A percentile compares a stretch with the other conserved stretches of the same genome.
These are phyloP conservation scores for Mareca penelope DNA, from an alignment of 2,797 vertebrate genomes.

Conservation along the genomic window DNA sequence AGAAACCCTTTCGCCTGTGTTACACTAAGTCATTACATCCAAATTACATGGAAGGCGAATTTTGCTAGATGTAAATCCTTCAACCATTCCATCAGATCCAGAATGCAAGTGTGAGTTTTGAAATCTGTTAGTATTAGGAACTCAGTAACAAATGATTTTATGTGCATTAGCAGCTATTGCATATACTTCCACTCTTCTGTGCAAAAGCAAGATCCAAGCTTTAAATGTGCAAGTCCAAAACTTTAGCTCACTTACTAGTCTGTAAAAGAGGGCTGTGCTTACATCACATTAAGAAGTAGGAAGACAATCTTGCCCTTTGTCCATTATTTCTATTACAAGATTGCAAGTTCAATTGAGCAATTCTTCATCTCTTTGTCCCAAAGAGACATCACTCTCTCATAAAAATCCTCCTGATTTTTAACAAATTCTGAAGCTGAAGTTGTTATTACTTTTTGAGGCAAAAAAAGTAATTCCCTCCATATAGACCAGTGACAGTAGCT, in stretches of 20 bases:
- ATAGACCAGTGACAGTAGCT: background rate
- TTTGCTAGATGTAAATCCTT: conserved; percentile 5
- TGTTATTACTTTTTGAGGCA: background rate
- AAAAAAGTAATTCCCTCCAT: background rate
- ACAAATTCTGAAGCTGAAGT: background rate
- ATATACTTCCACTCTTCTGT: background rate
- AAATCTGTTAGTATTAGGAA: conserved; percentile 9
- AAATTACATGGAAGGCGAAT: conserved; percentile 39
- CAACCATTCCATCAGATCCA: background rate
- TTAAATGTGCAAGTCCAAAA: background rate
- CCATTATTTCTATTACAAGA: background rate
- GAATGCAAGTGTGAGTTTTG: conserved; percentile 1
- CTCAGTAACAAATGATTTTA: background rate
- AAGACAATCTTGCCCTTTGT: background rate
- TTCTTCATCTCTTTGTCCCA: background rate
- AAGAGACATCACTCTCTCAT: background rate
- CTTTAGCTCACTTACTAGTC: background rate
- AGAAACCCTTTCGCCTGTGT: conserved; percentile 16
- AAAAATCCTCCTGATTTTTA: background rate
- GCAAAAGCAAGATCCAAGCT: background rate
- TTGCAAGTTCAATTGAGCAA: background rate
- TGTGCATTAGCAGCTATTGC: background rate
- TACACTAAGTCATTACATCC: conserved; percentile 12
- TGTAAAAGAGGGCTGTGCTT: background rate
- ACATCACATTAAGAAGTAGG: background rate